Evolutionary conservation across 1,140 invertebrate genomes (phyloP), one percentile per base, ranked within the genome.

Genomic region (Rhysida immarginata): DNA sequence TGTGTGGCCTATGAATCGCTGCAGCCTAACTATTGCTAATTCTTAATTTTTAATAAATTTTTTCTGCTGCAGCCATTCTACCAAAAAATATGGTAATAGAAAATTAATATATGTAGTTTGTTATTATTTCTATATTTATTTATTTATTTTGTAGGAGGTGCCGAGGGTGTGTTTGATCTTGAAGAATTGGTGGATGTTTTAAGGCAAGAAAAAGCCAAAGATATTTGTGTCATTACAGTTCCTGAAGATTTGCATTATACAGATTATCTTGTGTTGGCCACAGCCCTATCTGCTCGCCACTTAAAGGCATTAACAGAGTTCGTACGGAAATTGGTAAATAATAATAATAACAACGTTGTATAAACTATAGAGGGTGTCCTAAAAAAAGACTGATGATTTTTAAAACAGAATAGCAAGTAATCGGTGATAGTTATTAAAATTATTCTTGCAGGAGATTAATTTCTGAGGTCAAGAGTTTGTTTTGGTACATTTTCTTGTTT

Each of bases 171-270:
- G 1, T 91, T 81, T 69, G 88, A 93, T 63, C 77, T 95, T 29
- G 83, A 90, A 68, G 86, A 95, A 58, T 68, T 96, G 25, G 78
- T 94, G 0, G 75, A 81, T 16, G 65, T 90, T 42, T 68, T 96
- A 18, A 74, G 76, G 60, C 75, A 76, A 62, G 85, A 94, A 65
- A 89, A 85, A 64, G 82, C 81, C 0, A 71, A 73, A 63, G 78
- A 95, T 65, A 79, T 95, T 56, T 88, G 86, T 75, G 87, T 89
- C 1, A 83, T 82, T 51, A 66, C 73, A 56, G 77, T 95, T 13
- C 85, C 90, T 1, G 64, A 75, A 56, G 77, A 85, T 46, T 69
- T 82, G 1, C 77, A 80, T 52, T 95, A 94, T 74, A 83, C 84
- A 16, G 80, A 89, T 64, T 83, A 88, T 59, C 76, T 95, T 59